phyloP scores from a whole-genome alignment of 2,888 invertebrate species.

The Lottia scabra region DNA sequence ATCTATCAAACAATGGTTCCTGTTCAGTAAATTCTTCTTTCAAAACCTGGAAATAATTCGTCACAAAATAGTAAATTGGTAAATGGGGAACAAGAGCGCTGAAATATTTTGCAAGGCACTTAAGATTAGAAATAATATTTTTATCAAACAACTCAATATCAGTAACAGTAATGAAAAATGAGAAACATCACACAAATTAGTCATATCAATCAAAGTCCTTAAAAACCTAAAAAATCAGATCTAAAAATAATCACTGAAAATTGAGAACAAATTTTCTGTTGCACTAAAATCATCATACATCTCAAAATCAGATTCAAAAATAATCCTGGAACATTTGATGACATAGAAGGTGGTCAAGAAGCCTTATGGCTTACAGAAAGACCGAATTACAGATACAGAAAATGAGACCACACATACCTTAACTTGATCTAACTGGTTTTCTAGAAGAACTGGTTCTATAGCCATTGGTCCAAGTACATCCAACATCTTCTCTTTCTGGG shows the following conservation, averaged over 20 bases:
- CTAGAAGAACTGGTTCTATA: slow-evolving; percentile 94
- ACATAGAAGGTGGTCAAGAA: background rate
- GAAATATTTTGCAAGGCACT: background rate
- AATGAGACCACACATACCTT: slow-evolving; percentile 66
- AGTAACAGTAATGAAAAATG: too few species aligned
- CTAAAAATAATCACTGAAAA: too few species aligned
- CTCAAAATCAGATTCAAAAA: background rate
- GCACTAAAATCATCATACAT: too few species aligned
- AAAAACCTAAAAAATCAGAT: too few species aligned
- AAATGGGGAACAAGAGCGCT: too few species aligned
- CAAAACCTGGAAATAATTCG: slow-evolving; percentile 77
- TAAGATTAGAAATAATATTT: too few species aligned
- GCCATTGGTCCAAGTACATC: slow-evolving; percentile 95
- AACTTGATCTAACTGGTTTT: slow-evolving; percentile 92
- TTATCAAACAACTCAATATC: too few species aligned
- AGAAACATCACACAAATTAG: too few species aligned
- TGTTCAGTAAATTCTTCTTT: slow-evolving; percentile 95
- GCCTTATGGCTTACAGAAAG: too few species aligned
- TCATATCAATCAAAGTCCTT: too few species aligned
- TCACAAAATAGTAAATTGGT: background rate
- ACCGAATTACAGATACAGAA: too few species aligned
- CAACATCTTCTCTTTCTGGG: slow-evolving; percentile 95
- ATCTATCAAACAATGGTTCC: slow-evolving; percentile 87
- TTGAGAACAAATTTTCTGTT: too few species aligned
- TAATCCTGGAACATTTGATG: background rate